A percentile compares a stretch with the other conserved stretches of the same genome.
phyloP scores from a whole-genome alignment of 2,113 vertebrate genomes.

The Cyanoliseus patagonus region DNA sequence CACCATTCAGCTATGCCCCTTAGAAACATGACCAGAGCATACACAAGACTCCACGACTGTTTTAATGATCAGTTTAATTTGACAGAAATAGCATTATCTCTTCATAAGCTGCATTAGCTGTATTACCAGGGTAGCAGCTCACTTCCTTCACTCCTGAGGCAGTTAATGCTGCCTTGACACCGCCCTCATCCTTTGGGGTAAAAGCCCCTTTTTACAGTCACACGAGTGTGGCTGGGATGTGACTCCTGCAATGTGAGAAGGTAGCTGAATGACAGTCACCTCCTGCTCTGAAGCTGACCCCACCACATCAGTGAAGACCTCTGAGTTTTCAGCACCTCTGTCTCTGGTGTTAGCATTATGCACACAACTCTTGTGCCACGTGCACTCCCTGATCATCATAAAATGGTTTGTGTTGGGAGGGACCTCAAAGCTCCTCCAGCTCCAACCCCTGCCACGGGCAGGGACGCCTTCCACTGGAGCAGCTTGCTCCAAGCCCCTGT shows the following conservation, averaged over 20 bases:
- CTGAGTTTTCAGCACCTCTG: rapidly evolving
- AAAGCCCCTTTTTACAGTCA: neutral
- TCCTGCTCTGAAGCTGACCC: neutral
- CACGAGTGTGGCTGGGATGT: neutral
- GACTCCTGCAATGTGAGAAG: neutral
- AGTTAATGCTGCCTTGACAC: neutral
- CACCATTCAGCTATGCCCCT: neutral
- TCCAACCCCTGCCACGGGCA: too few relatives aligned
- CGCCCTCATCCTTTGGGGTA: neutral
- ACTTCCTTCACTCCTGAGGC: rapidly evolving
- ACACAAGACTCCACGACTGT: neutral
- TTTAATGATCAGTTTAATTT: neutral
- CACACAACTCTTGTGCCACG: rapidly evolving
- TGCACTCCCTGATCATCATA: neutral
- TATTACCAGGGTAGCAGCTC: neutral
- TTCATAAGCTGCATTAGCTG: neutral
- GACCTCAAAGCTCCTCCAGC: neutral
- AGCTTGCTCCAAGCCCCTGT: too few relatives aligned
- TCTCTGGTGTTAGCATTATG: rapidly evolving
- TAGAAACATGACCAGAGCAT: neutral
- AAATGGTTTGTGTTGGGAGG: neutral
- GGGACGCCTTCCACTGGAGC: too few relatives aligned
- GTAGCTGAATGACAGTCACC: neutral
- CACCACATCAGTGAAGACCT: neutral
- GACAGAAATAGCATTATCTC: neutral